Evolutionary conservation across 2,888 invertebrate species (phyloP).

Genomic region (Netelia fuscicornis): DNA sequence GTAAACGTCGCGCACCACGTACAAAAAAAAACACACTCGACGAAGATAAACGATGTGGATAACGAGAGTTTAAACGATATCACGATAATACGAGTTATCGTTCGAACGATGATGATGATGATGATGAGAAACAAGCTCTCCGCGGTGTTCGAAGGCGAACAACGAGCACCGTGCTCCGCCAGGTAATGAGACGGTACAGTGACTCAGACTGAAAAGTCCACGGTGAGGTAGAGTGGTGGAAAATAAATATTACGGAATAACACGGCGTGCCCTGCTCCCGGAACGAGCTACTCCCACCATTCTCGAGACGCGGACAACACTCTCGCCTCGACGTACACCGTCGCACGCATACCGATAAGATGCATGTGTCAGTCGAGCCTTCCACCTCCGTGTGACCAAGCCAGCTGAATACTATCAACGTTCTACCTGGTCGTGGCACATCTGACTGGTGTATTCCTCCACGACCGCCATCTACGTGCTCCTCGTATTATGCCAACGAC

Average conservation of each 20-base stretch:
- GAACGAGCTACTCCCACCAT: slow-evolving; percentile 67
- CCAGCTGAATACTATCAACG: neutral
- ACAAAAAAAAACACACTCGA: neutral
- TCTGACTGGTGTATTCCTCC: neutral
- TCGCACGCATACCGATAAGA: neutral
- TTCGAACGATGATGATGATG: neutral
- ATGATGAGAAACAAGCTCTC: too few species aligned
- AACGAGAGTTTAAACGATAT: neutral
- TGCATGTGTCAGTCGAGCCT: neutral
- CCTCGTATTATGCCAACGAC: too few species aligned
- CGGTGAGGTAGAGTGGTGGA: slow-evolving; percentile 65
- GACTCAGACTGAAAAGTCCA: slow-evolving; percentile 13
- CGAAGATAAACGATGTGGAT: neutral
- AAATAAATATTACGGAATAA: slow-evolving; percentile 82
- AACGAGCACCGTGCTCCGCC: slow-evolving; percentile 74
- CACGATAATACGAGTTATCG: neutral
- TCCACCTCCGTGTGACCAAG: neutral
- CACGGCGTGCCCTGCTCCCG: slow-evolving; percentile 70
- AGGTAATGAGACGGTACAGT: slow-evolving; percentile 78
- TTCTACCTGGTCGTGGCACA: neutral
- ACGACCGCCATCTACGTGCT: too few species aligned
- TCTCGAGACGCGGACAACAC: neutral
- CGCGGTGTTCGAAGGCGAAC: slow-evolving; percentile 57
- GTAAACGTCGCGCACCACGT: neutral
- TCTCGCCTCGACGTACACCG: slow-evolving; percentile 2